Base-by-base conservation (phyloP, 2,888 invertebrate species). In the Myopa tessellatipennis region DNA sequence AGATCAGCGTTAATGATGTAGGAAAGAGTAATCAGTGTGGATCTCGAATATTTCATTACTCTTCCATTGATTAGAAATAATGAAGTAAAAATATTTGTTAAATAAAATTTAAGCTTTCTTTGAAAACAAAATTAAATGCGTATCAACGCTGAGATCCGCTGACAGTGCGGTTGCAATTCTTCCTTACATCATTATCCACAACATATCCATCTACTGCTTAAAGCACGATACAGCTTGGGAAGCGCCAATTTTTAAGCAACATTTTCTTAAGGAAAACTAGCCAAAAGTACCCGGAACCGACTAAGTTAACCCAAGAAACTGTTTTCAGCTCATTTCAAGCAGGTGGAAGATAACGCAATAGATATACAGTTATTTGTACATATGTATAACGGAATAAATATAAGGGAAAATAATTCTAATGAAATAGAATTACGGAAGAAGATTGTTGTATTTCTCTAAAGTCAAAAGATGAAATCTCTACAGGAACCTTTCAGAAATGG, bases 181-280 rank as follows among this genome's bases (percentile, higher is more conserved):
- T 45, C 45, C 45, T 45, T 26, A 26, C 26, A 26, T 26, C 26
- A 26, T 26, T 26, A 26, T 26, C 26, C 26, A 26, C 26, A 26
- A 45, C 45, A 45, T 45, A 6, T 8, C 10, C 45, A 45, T 10
- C 45, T 40, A 40, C 18, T n/a, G 73, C 73, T 73, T 73, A 8
- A 63, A 60, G 73, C 73, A 73, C 73, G 40, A 12, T 69, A 26
- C n/a, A 40, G 73, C 73, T 63, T 73, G n/a, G 26, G 26, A 63
- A 36, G 52, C 50, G 70, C 70, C 52, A 26, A 26, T 45, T 45
- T 18, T 52, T 40, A 38, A 72, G n/a, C n/a, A 36, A 40, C n/a
- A 7, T n/a, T 61, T 40, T 61, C 45, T 50, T 52, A 69, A 12
- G 34, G n/a, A 60, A 72, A 74, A 52, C 50, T 26, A 4, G 45